These are phyloP conservation scores for Baccha elongata DNA, from an alignment of 2,888 invertebrate species.

Conservation along the genomic window DNA sequence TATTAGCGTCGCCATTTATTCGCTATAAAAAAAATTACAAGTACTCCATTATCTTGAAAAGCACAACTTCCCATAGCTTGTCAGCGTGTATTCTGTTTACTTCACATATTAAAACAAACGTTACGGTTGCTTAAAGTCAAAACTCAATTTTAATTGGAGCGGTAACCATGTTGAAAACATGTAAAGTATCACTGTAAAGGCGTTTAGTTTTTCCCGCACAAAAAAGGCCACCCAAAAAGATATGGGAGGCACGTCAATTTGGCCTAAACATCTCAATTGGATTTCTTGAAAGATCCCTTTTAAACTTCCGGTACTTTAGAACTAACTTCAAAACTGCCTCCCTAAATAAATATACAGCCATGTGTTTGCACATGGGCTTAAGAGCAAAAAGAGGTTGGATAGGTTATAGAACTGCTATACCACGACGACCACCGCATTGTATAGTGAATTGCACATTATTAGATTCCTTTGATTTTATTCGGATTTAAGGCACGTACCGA, in stretches of 20 bases:
- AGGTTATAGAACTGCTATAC: conserved; percentile 21
- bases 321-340: conserved; percentile 7
- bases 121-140: no score
- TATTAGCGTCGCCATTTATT: no score
- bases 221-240: not conserved
- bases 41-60: no score
- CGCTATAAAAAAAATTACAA: no score
- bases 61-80: no score
- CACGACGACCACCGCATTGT: conserved; percentile 9
- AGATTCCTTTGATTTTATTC: conserved; percentile 73
- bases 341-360: not conserved
- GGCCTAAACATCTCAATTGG: conserved; percentile 57
- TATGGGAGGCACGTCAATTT: conserved; percentile 20
- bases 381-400: not conserved
- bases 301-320: conserved; percentile 42
- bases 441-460: conserved; percentile 65
- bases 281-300: conserved; percentile 57
- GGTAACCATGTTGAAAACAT: no score
- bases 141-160: no score
- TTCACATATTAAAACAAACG: no score
- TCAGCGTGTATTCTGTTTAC: no score
- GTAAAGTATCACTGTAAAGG: no score
- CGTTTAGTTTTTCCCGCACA: no score
- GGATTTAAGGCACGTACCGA: conserved; percentile 67
- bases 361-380: conserved; percentile 4